phyloP scores from a whole-genome alignment of 2,797 vertebrate genomes.

The Cryptoprocta ferox region DNA sequence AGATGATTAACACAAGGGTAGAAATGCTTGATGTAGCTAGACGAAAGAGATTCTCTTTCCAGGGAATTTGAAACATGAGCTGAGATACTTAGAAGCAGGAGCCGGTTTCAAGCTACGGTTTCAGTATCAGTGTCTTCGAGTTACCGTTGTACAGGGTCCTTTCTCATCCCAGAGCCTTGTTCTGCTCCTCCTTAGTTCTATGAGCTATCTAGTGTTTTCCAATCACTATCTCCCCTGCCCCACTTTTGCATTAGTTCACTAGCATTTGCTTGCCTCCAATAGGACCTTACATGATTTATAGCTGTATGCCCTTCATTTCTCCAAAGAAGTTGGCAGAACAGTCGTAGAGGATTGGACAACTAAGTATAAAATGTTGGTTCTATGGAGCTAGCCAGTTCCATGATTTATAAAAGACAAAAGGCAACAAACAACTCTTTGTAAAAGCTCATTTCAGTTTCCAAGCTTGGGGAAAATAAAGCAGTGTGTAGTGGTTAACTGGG shows the following conservation, averaged over 20 bases:
- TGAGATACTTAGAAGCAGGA: slow-evolving; percentile 2
- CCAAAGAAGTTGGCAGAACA: not conserved
- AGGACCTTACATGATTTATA: not conserved
- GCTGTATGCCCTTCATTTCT: not conserved
- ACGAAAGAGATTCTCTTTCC: slow-evolving; percentile 19
- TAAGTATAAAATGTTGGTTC: not conserved
- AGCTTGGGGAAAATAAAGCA: not conserved
- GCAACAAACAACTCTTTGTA: not conserved
- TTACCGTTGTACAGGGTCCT: not conserved
- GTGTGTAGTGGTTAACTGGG: not conserved
- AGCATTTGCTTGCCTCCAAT: not conserved
- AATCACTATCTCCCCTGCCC: not conserved
- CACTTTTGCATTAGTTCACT: not conserved
- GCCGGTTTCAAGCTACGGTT: not conserved
- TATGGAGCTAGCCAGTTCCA: not conserved
- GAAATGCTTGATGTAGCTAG: not conserved
- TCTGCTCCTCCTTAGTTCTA: not conserved
- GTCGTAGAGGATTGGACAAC: not conserved
- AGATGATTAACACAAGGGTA: not conserved
- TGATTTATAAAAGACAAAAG: not conserved
- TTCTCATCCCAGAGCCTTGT: not conserved
- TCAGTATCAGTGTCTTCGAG: not conserved
- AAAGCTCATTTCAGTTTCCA: not conserved
- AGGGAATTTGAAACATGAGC: slow-evolving; percentile 17
- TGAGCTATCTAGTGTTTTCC: not conserved